Conservation (phyloP, 2,113 vertebrate genomes). For the Cyanistes caeruleus region DNA sequence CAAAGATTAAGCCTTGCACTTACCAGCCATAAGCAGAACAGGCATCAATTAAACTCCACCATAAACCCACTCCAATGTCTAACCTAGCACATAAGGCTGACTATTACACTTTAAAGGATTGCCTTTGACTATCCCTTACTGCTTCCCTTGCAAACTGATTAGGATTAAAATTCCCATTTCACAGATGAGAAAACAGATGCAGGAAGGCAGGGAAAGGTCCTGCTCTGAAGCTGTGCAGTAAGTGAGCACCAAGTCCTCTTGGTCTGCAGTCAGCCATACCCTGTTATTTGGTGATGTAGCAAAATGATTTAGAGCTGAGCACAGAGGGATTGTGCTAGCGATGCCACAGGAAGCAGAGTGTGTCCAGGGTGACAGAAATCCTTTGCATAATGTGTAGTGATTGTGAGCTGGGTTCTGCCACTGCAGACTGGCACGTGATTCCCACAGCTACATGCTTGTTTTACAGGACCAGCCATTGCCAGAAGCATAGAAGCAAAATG, state of each 20-base stretch:
- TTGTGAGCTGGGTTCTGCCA: background rate
- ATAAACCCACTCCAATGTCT: background rate
- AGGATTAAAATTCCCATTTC: slow-evolving; percentile 51
- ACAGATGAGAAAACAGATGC: slow-evolving; percentile 38
- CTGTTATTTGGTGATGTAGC: slow-evolving; percentile 22
- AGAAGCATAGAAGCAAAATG: slow-evolving; percentile 30
- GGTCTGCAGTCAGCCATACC: background rate
- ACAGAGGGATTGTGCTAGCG: background rate
- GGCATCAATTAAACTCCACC: background rate
- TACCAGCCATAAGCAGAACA: background rate
- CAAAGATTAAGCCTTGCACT: background rate
- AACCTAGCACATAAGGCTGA: background rate
- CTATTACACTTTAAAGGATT: background rate
- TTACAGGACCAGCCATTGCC: background rate
- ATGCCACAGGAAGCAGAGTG: background rate
- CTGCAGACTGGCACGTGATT: background rate
- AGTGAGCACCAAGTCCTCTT: background rate
- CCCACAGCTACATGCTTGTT: background rate
- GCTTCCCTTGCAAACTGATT: background rate
- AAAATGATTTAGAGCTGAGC: slow-evolving; percentile 22
- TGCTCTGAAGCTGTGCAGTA: background rate
- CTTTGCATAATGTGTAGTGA: background rate
- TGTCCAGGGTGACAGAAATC: slow-evolving; percentile 17
- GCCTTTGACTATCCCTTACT: background rate
- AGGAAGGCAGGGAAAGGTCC: background rate